phyloP scores from a whole-genome alignment of 92 coral and sea anemone genomes.

The Montipora capitata region DNA sequence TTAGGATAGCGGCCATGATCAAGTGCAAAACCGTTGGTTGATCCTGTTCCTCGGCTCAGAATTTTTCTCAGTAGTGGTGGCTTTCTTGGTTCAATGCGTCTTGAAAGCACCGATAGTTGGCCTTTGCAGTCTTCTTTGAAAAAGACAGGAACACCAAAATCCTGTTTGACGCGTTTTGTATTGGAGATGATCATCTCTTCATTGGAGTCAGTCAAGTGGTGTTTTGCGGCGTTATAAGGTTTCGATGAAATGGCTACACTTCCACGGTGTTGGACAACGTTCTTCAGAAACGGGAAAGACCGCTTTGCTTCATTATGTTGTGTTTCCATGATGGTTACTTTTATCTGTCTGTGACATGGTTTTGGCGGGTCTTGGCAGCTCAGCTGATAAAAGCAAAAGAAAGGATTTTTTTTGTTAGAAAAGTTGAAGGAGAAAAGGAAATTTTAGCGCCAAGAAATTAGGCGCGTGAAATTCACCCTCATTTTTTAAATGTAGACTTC shows the following conservation, averaged over 20 bases:
- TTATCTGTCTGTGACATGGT: too few species aligned
- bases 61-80: slow-evolving; percentile 36
- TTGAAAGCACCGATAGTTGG: neutral
- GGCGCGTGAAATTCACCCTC: too few species aligned
- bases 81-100: neutral
- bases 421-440: too few species aligned
- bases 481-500: too few species aligned
- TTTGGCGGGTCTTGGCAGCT: too few species aligned
- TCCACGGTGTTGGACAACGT: neutral
- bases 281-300: neutral
- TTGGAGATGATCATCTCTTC: neutral
- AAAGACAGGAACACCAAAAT: neutral
- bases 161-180: slow-evolving; percentile 23
- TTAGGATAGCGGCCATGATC: slow-evolving; percentile 73
- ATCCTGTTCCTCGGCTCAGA: neutral
- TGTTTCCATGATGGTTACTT: neutral
- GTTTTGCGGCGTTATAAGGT: too few species aligned
- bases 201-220: too few species aligned
- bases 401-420: too few species aligned
- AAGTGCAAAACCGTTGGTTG: slow-evolving; percentile 69
- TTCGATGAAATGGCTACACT: too few species aligned
- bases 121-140: neutral
- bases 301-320: neutral
- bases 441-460: too few species aligned
- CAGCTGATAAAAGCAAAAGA: too few species aligned